phyloP scores from a whole-genome alignment of 2,888 invertebrate species.

The Melanargia galathea region DNA sequence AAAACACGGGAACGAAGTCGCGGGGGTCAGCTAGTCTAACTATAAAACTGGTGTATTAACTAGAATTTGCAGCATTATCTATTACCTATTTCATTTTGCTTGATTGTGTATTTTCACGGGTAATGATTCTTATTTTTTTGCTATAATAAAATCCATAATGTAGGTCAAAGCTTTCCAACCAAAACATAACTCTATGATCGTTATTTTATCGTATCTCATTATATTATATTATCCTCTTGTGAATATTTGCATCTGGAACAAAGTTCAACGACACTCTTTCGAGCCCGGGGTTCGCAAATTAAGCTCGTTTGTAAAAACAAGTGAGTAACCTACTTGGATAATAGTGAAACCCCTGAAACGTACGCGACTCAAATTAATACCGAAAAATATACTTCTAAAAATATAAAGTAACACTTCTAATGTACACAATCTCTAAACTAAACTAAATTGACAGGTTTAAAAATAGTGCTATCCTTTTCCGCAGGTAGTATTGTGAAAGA shows the following conservation, averaged over 20 bases:
- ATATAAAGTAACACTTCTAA: background rate
- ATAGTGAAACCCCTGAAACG: background rate
- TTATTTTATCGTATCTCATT: background rate
- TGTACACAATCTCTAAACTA: no score
- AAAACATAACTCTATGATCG: background rate
- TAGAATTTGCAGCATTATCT: no score
- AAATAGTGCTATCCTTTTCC: no score
- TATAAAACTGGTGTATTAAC: no score
- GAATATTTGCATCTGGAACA: constrained; percentile 5
- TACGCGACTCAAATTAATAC: background rate
- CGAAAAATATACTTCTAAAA: background rate
- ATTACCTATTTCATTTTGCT: no score
- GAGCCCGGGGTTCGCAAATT: background rate
- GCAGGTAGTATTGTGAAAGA: no score
- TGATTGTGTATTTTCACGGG: no score
- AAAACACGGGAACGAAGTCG: no score
- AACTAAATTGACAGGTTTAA: no score
- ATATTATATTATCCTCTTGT: background rate
- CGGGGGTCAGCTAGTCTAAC: no score
- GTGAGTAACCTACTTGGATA: background rate
- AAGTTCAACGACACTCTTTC: constrained; percentile 5
- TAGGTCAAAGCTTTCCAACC: background rate
- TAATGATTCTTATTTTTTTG: background rate
- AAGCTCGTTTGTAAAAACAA: background rate
- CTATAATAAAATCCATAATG: background rate